A percentile compares a stretch with the other conserved stretches of the same genome.
Evolutionary conservation across 2,113 vertebrate species (phyloP).

Genomic region (Pteropus alecto): DNA sequence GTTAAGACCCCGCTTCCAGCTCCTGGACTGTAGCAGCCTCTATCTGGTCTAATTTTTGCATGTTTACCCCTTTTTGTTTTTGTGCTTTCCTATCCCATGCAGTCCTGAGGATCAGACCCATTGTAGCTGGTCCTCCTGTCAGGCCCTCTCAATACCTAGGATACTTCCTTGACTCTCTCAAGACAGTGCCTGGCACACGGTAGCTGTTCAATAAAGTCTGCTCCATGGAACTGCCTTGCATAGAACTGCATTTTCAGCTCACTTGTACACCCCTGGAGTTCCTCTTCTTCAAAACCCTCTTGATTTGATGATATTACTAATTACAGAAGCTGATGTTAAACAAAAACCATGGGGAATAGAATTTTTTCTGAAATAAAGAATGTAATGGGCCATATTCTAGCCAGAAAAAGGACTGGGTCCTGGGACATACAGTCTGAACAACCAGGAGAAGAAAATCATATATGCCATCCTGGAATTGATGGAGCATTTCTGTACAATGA

Average conservation of each 20-base stretch:
- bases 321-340: neutral
- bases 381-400: neutral
- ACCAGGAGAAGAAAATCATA: neutral
- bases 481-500: neutral
- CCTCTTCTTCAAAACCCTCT: neutral
- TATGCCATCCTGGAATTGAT: neutral
- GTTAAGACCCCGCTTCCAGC: fast-evolving
- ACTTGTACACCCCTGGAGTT: too few relatives aligned
- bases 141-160: neutral
- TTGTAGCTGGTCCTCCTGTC: neutral
- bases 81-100: fast-evolving
- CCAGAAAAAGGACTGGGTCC: neutral
- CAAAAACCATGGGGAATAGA: neutral
- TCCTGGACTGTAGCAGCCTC: neutral
- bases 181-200: fast-evolving
- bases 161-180: neutral
- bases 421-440: neutral
- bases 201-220: too few relatives aligned
- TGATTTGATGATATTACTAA: neutral
- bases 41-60: too few relatives aligned
- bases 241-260: neutral
- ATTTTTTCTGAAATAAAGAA: neutral
- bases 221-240: neutral
- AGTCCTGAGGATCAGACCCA: fast-evolving
- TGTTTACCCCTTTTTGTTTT: neutral